Base-by-base conservation (phyloP, 1,140 invertebrate genomes). In the Aphaenogaster rudis region DNA sequence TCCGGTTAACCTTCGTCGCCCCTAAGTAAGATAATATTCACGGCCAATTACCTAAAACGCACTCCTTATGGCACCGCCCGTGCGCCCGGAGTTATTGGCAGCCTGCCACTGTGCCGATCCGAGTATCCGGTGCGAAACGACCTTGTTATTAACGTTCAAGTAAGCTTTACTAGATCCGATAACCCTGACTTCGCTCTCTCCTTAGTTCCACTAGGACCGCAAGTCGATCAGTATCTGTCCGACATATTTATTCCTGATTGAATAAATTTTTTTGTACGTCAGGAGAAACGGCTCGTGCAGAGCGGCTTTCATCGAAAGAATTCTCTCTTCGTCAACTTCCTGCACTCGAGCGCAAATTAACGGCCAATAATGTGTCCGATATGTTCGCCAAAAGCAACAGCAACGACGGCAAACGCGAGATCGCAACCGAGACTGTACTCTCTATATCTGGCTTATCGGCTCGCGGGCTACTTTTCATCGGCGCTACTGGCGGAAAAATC, bases 31-130 rank as follows among this genome's bases (percentile, higher is more conserved):
- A 92, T 90, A 88, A 92, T 91, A 91, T 93, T 93, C 92, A 93
- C 88, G 88, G 88, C 90, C 91, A 93, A 93, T 93, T 93, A 93
- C 90, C 92, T 92, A 91, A 93, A 92, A 93, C 78, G 82, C 74
- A 82, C 80, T 93, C 89, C 91, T 93, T 92, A 88, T 86, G 80
- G 78, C 81, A 50, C 45, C 67, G 69, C 36, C 66, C 59, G 48
- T 15, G 63, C n/a, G n/a, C 61, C 48, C 69, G 45, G 87, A 74
- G 85, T 90, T 92, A 91, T 88, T 92, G 91, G 90, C 92, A 86
- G 67, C 15, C 79, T 92, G 88, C 92, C 92, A 92, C 78, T 61
- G 81, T 15, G 79, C 84, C 90, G 92, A 91, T 90, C 88, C 88
- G 89, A 86, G 64, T 90, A 91, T 91, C 86, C 88, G 88, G 91